phyloP scores from a whole-genome alignment of 2,113 vertebrate species.

The Bambusicola thoracicus region DNA sequence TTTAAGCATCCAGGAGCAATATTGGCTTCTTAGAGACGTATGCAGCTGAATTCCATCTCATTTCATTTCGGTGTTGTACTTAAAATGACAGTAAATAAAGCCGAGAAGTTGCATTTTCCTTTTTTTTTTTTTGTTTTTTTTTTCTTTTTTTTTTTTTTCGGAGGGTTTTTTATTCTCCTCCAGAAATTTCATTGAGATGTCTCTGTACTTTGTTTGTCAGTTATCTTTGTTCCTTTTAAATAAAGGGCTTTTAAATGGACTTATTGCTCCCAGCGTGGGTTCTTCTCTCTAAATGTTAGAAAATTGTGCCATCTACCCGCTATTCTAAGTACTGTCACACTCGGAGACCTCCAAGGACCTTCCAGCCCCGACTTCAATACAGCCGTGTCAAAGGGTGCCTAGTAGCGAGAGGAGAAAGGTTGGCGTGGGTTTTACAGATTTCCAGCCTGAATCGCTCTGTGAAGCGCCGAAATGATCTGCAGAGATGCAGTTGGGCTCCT shows the following conservation, averaged over 20 bases:
- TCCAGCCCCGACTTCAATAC: constrained; percentile 84
- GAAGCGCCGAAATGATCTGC: constrained; percentile 62
- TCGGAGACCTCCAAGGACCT: constrained; percentile 88
- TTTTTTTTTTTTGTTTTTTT: constrained; percentile 68
- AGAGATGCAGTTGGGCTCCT: constrained; percentile 43
- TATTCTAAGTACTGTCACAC: constrained; percentile 96
- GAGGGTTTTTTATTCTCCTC: constrained; percentile 75
- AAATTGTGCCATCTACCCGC: constrained; percentile 99
- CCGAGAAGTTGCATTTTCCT: constrained; percentile 64
- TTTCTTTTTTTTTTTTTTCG: constrained; percentile 51
- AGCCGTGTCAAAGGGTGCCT: constrained; percentile 78
- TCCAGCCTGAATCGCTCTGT: constrained; percentile 69
- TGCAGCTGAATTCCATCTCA: constrained; percentile 58
- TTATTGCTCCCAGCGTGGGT: constrained; percentile 85
- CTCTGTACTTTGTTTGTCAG: constrained; percentile 84
- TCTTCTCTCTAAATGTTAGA: constrained; percentile 96
- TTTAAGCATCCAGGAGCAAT: constrained; percentile 1
- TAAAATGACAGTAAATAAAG: constrained; percentile 63
- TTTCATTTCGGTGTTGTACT: constrained; percentile 67
- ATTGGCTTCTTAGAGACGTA: background rate
- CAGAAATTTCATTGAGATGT: constrained; percentile 87
- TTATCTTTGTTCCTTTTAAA: constrained; percentile 90
- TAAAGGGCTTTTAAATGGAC: constrained; percentile 90
- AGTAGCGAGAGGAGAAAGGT: constrained; percentile 68
- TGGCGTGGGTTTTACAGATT: constrained; percentile 74